Base-by-base conservation (phyloP, 2,797 vertebrate species). In the Buceros bicornis region DNA sequence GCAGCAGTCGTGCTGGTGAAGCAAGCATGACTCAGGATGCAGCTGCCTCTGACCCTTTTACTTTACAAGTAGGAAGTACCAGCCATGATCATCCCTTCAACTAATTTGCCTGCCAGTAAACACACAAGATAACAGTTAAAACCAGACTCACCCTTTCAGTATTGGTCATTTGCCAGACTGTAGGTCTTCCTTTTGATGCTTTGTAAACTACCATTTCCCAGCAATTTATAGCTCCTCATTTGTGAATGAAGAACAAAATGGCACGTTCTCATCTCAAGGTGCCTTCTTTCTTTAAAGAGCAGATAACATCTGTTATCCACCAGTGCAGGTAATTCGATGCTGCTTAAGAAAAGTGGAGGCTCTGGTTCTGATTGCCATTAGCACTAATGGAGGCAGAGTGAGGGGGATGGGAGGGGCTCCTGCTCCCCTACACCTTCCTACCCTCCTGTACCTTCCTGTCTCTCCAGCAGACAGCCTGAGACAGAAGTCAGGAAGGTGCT, bases 331-430 rank as follows among this genome's bases (percentile, higher is more conserved):
- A 43, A 53, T 43, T 53, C 31, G 42, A 12, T 65, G 53, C 79
- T 57, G 28, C 37, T 18, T 31, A 24, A 26, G 80, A 25, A 26
- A 51, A 18, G 16, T 4, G 21, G 45, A 14, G 37, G 60, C 40
- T 57, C 26, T 69, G 70, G 45, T 47, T 91, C 33, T 65, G 60
- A 7, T 50, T 62, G 45, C 15, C 20, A 1, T 14, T 19, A 48
- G 51, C 35, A 3, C 6, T 65, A 33, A 8, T 22, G 50, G 33
- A 19, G 47, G 25, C n/a, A 60, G 56, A 40, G 40, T 1, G 48
- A 35, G 16, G 45, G 9, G 37, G 25, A 5, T 1, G 1, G 0
- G 2, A 47, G 8, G 24, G 20, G 7, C 26, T 74, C 14, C 71
- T 4, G 5, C 50, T 86, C n/a, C 26, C 20, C 50, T 24, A 26